A percentile compares a stretch with the other conserved stretches of the same genome.
Evolutionary conservation across 2,888 invertebrate species (phyloP).

Genomic region (Synergus umbraculus): DNA sequence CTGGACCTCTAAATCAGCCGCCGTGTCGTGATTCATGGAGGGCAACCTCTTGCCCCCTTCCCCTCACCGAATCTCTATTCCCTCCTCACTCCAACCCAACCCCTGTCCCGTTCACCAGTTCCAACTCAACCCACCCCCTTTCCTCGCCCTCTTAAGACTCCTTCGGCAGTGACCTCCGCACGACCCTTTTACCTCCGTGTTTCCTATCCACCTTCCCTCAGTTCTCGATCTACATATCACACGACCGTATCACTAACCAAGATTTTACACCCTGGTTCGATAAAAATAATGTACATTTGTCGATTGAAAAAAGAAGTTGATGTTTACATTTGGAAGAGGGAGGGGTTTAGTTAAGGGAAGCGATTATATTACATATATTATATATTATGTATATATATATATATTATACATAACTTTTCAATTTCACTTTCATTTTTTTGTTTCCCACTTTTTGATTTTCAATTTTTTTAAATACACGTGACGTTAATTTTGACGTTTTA

Average conservation of each 20-base stretch:
- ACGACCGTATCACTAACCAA: conserved; percentile 45
- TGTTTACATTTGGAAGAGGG: neutral
- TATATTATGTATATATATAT: too few species aligned
- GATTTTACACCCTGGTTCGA: neutral
- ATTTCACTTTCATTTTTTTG: too few species aligned
- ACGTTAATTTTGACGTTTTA: too few species aligned
- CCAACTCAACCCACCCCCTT: conserved; percentile 61
- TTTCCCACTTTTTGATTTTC: too few species aligned
- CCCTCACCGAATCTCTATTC: conserved; percentile 50
- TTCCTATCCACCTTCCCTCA: conserved; percentile 59
- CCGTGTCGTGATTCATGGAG: conserved; percentile 77
- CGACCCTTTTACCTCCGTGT: conserved; percentile 72
- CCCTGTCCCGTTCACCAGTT: conserved; percentile 52
- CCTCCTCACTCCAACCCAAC: conserved; percentile 47
- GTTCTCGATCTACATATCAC: conserved; percentile 61
- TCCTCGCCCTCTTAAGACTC: conserved; percentile 67
- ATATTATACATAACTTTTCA: too few species aligned
- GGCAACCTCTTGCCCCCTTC: conserved; percentile 71
- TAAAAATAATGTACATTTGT: conserved; percentile 23
- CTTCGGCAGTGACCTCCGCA: conserved; percentile 72
- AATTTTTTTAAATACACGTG: too few species aligned
- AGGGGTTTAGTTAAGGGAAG: too few species aligned
- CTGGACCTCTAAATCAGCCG: conserved; percentile 76
- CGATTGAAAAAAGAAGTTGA: neutral
- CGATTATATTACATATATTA: too few species aligned